phyloP scores from a whole-genome alignment of 2,888 invertebrate species.

The Craniophora ligustri region DNA sequence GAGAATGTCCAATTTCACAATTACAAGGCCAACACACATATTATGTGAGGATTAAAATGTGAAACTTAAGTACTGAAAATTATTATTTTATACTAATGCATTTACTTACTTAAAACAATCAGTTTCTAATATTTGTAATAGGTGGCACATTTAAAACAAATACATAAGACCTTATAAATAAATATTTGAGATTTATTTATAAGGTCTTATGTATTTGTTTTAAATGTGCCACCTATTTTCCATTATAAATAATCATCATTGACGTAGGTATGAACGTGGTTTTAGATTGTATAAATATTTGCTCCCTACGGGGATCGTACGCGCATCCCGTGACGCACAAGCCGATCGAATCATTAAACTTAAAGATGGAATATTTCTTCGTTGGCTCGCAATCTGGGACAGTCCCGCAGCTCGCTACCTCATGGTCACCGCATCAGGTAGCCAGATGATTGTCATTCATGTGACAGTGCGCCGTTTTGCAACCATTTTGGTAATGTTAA shows the following conservation, averaged over 20 bases:
- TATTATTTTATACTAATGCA: constrained; percentile 15
- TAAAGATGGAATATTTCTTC: no score
- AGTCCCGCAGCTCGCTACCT: constrained; percentile 1
- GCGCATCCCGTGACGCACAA: no score
- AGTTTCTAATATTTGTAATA: constrained; percentile 11
- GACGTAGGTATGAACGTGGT: no score
- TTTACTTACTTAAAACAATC: constrained; percentile 28
- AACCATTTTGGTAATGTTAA: constrained; percentile 74
- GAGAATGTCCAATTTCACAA: constrained; percentile 35
- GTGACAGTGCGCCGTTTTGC: constrained; percentile 58
- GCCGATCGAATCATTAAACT: no score
- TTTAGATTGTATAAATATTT: no score
- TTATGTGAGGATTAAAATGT: constrained; percentile 27
- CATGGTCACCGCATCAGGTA: constrained; percentile 34
- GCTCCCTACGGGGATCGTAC: no score
- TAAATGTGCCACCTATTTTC: no score
- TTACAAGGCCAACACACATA: constrained; percentile 36
- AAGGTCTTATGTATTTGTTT: no score
- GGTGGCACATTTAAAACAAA: background rate
- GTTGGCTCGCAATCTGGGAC: no score
- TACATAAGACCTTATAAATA: no score
- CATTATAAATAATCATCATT: no score
- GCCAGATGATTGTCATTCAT: constrained; percentile 64
- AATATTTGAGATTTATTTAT: no score
- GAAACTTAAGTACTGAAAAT: constrained; percentile 39